A percentile compares a stretch with the other conserved stretches of the same genome.
phyloP scores from a whole-genome alignment of 2,888 invertebrate genomes.

The Ochlodes sylvanus region DNA sequence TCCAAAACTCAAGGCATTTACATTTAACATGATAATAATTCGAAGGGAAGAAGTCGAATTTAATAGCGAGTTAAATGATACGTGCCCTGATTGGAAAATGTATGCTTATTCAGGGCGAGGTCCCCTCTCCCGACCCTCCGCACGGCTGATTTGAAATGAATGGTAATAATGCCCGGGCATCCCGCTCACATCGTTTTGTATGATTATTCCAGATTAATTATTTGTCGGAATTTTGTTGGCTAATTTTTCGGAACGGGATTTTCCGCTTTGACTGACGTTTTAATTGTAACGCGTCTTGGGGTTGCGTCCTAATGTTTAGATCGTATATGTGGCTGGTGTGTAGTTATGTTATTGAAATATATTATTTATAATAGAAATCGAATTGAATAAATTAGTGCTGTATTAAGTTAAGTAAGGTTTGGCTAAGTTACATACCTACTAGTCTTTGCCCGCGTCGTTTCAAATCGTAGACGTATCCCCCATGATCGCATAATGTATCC shows the following conservation, averaged over 20 bases:
- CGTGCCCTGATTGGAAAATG: constrained; percentile 85
- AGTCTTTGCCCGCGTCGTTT: no score
- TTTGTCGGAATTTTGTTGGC: constrained; percentile 83
- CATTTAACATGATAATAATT: constrained; percentile 80
- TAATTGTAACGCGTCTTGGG: constrained; percentile 76
- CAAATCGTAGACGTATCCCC: not conserved
- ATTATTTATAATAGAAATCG: no score
- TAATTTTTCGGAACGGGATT: constrained; percentile 83
- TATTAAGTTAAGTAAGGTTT: no score
- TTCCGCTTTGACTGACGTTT: constrained; percentile 83
- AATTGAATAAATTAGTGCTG: no score
- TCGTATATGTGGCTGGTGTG: not conserved
- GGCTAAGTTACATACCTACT: no score
- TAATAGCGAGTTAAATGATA: constrained; percentile 85
- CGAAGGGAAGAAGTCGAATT: constrained; percentile 83
- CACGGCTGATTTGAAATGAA: constrained; percentile 84
- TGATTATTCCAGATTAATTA: constrained; percentile 85
- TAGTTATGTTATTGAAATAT: no score
- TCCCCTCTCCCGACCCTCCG: constrained; percentile 68
- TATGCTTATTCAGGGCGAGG: constrained; percentile 83
- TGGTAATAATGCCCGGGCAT: constrained; percentile 83
- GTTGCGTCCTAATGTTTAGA: constrained; percentile 49
- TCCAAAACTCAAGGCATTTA: constrained; percentile 57
- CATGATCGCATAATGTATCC: constrained; percentile 8
- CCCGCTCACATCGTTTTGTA: constrained; percentile 83